phyloP scores from a whole-genome alignment of 2,888 invertebrate genomes.

The Andrena trimmerana region DNA sequence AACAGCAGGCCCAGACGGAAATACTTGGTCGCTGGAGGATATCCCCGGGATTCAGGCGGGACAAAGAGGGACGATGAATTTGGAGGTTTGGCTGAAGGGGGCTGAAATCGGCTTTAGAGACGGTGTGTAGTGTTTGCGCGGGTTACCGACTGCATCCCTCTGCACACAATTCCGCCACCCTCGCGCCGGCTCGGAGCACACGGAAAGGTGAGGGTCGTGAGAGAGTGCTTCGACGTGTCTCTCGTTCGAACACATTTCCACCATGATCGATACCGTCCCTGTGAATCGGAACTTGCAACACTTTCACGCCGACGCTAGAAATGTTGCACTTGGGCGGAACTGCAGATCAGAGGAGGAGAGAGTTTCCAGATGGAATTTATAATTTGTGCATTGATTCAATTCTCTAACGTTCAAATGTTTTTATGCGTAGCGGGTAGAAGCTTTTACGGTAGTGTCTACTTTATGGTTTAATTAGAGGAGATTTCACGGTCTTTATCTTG shows the following conservation, averaged over 20 bases:
- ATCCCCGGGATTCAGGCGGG: conserved; percentile 6
- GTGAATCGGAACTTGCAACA: conserved; percentile 39
- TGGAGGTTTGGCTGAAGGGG: conserved; percentile 59
- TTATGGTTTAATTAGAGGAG: too few relatives aligned
- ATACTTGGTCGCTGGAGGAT: conserved; percentile 4
- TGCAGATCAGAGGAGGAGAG: too few relatives aligned
- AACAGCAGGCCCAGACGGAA: conserved; percentile 21
- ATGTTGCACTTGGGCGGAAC: background rate
- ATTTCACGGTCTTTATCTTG: too few relatives aligned
- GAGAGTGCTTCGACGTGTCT: conserved; percentile 18
- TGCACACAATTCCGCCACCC: conserved; percentile 60
- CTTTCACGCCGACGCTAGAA: background rate
- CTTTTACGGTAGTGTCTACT: background rate
- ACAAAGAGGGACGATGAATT: conserved; percentile 36
- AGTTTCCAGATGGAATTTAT: too few relatives aligned
- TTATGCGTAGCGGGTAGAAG: too few relatives aligned
- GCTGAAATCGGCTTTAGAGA: conserved; percentile 68
- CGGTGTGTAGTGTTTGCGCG: conserved; percentile 65
- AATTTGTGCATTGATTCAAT: too few relatives aligned
- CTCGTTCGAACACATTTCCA: conserved; percentile 53
- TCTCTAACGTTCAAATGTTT: too few relatives aligned
- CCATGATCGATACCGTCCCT: conserved; percentile 43
- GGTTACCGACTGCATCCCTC: conserved; percentile 68
- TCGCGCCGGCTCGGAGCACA: conserved; percentile 15
- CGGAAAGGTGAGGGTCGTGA: conserved; percentile 41